These are phyloP conservation scores for Drosophila jambulina DNA, from an alignment of 1,140 invertebrate genomes.

Conservation along the genomic window DNA sequence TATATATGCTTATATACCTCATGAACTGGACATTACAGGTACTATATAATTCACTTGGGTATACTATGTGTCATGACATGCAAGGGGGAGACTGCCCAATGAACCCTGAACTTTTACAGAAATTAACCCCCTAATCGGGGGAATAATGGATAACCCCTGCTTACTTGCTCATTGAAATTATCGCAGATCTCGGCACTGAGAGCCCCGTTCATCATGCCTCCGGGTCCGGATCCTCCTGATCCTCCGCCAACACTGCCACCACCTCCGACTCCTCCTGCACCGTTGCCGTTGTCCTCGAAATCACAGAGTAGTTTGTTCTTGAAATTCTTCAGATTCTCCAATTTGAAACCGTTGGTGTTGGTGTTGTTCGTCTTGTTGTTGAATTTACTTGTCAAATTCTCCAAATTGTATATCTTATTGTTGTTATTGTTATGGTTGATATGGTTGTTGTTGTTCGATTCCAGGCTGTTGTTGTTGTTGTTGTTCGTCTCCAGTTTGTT, in stretches of 20 bases:
- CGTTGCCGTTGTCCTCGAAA: slow-evolving; percentile 66
- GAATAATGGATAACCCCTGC: slow-evolving; percentile 25
- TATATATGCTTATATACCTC: slow-evolving; percentile 54
- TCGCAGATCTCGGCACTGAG: slow-evolving; percentile 83
- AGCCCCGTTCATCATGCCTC: slow-evolving; percentile 77
- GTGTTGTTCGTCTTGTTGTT: slow-evolving; percentile 83
- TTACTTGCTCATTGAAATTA: slow-evolving; percentile 85
- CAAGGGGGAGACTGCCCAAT: slow-evolving; percentile 8
- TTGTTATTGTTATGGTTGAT: slow-evolving; percentile 48
- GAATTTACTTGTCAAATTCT: slow-evolving; percentile 78
- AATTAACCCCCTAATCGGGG: slow-evolving; percentile 12
- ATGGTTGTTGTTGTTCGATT: slow-evolving; percentile 68
- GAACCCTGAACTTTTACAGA: slow-evolving; percentile 54
- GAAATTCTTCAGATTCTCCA: slow-evolving; percentile 84
- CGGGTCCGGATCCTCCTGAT: slow-evolving; percentile 32
- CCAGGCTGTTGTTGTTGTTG: slow-evolving; percentile 52
- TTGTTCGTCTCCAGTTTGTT: slow-evolving; percentile 77
- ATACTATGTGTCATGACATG: slow-evolving; percentile 27
- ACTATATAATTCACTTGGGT: slow-evolving; percentile 10
- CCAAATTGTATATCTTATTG: slow-evolving; percentile 73
- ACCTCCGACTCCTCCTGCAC: slow-evolving; percentile 4
- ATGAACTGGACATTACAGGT: slow-evolving; percentile 60
- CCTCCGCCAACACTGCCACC: background rate
- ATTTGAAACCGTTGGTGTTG: slow-evolving; percentile 83
- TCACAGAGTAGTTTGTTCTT: slow-evolving; percentile 85